phyloP scores from a whole-genome alignment of 2,888 invertebrate genomes.

The Oscheius sp. region DNA sequence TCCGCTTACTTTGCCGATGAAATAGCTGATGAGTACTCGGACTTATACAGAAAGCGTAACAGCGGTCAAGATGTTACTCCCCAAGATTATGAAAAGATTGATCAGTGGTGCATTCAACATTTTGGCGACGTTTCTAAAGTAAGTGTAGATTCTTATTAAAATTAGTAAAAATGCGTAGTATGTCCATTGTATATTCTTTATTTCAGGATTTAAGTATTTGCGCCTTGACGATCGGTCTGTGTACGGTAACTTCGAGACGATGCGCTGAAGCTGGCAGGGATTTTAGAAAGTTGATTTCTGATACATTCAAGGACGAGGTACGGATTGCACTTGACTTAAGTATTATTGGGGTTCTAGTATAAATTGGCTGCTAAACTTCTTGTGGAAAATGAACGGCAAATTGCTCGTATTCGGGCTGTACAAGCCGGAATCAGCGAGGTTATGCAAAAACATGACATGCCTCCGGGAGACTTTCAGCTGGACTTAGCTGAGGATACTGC shows the following conservation, averaged over 20 bases:
- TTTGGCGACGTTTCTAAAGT: slow-evolving; percentile 5
- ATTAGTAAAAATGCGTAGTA: neutral
- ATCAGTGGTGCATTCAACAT: slow-evolving; percentile 10
- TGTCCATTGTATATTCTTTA: neutral
- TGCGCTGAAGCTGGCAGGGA: slow-evolving; percentile 13
- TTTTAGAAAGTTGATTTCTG: slow-evolving; percentile 2
- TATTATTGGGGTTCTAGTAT: slow-evolving; percentile 13
- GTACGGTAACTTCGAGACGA: slow-evolving; percentile 28
- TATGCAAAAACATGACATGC: neutral
- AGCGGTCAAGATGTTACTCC: slow-evolving; percentile 7
- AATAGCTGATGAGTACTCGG: neutral
- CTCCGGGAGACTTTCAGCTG: slow-evolving; percentile 1
- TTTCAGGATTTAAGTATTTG: slow-evolving; percentile 35
- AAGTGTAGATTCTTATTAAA: neutral
- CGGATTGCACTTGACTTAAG: no score
- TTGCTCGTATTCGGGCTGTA: neutral
- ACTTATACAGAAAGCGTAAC: neutral
- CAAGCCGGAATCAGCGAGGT: slow-evolving; percentile 8
- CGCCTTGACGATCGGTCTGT: slow-evolving; percentile 30
- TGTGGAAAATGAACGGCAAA: slow-evolving; percentile 2
- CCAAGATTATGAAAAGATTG: slow-evolving; percentile 27
- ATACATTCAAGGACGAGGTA: slow-evolving; percentile 31
- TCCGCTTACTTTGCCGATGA: neutral
- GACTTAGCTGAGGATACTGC: slow-evolving; percentile 20
- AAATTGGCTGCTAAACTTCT: slow-evolving; percentile 17